These are phyloP conservation scores for Hylaeus volcanicus DNA, from an alignment of 1,140 invertebrate genomes.

Conservation along the genomic window DNA sequence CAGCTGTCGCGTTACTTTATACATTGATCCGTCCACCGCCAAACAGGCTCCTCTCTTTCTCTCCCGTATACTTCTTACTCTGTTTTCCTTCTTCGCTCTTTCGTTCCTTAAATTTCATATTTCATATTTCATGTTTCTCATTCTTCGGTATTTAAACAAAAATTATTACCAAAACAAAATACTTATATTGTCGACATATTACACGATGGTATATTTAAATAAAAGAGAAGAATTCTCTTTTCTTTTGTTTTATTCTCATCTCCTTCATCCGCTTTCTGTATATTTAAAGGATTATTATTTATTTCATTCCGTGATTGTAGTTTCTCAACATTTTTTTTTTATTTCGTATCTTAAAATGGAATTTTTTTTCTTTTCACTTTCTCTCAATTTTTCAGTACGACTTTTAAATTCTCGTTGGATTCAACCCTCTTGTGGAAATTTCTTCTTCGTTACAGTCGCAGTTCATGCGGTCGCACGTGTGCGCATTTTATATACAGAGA, in stretches of 20 bases:
- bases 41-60: constrained; percentile 8
- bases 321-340: background rate
- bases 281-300: no score
- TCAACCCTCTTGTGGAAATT: background rate
- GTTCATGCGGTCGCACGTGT: constrained; percentile 13
- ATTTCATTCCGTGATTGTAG: background rate
- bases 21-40: constrained; percentile 28
- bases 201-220: no score
- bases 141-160: background rate
- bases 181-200: no score
- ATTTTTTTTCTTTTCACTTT: background rate
- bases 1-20: constrained; percentile 52
- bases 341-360: no score
- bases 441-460: background rate
- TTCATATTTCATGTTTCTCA: background rate
- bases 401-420: background rate
- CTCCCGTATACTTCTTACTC: background rate
- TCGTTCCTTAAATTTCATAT: background rate
- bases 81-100: background rate
- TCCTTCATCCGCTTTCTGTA: no score
- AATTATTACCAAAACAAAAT: no score
- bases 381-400: no score
- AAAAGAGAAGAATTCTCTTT: no score
- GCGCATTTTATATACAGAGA: constrained; percentile 26
- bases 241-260: no score